These are phyloP conservation scores for Pseudolaguvia tuberculata DNA, from an alignment of 2,113 vertebrate species.

Conservation along the genomic window DNA sequence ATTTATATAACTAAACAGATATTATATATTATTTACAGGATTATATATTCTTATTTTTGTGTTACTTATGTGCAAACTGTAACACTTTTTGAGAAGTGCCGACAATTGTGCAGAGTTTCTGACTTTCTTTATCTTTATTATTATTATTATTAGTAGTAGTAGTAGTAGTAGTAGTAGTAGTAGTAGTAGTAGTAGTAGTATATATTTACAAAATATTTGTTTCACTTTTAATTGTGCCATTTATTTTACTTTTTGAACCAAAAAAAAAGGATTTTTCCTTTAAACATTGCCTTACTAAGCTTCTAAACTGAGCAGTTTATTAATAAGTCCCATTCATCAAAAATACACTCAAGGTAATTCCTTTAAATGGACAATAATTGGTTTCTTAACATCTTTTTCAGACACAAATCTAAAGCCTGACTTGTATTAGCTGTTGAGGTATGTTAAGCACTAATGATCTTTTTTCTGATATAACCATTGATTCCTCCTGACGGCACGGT, in stretches of 20 bases:
- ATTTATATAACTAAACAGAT: no score
- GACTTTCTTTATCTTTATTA: no score
- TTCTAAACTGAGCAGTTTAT: neutral
- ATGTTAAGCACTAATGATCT: constrained; percentile 40
- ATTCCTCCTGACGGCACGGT: neutral
- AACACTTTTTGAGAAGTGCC: neutral
- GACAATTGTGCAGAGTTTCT: neutral
- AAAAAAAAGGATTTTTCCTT: no score
- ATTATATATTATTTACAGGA: no score
- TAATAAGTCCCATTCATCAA: neutral
- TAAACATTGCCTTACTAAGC: neutral
- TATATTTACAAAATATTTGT: no score
- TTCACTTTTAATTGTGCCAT: no score
- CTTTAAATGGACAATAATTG: neutral
- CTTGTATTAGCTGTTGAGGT: neutral
- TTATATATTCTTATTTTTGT: no score
- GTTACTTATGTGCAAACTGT: no score
- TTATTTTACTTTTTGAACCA: no score
- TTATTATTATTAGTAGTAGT: no score
- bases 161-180: no score
- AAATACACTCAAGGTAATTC: neutral
- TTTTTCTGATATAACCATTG: constrained; percentile 10
- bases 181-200: no score
- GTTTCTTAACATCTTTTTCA: constrained; percentile 23
- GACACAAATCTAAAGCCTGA: neutral